Percentiles rank a stretch among this genome's conserved stretches.
Evolutionary conservation across 2,797 vertebrate species (phyloP).

Genomic region (Sebastiscus albofasciatus): DNA sequence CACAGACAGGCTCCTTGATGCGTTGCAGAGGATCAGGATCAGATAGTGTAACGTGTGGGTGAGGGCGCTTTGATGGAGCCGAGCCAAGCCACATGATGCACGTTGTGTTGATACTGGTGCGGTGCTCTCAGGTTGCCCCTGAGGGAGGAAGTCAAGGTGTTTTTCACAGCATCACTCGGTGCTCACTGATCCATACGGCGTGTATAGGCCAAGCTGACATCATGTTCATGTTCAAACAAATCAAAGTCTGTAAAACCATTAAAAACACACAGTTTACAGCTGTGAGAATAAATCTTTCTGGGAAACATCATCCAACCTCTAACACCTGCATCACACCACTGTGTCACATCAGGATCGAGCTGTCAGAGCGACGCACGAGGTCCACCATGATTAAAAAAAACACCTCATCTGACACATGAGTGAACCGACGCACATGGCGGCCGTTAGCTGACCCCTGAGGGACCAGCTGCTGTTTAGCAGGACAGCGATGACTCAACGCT

Average conservation of each 20-base stretch:
- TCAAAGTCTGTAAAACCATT: neutral
- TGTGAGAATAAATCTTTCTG: neutral
- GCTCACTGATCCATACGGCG: constrained; percentile 3
- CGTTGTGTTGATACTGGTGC: constrained; percentile 34
- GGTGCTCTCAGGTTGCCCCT: constrained; percentile 33
- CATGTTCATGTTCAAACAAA: neutral
- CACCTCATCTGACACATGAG: constrained; percentile 11
- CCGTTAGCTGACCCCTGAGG: constrained; percentile 24
- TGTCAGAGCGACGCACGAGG: neutral
- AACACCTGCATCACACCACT: constrained; percentile 6
- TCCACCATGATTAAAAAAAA: neutral
- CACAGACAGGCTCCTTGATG: constrained; percentile 54
- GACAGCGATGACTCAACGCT: constrained; percentile 33
- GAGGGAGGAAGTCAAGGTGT: constrained; percentile 18
- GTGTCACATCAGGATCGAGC: constrained; percentile 3
- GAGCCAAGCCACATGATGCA: constrained; percentile 15
- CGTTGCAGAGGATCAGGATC: constrained; percentile 51
- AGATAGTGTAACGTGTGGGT: constrained; percentile 38
- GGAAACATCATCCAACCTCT: neutral
- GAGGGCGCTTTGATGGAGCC: constrained; percentile 32
- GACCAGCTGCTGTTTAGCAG: constrained; percentile 38
- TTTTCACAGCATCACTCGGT: constrained; percentile 9
- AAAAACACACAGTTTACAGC: neutral
- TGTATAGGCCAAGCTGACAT: neutral
- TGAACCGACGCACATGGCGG: constrained; percentile 24